A percentile compares a stretch with the other conserved stretches of the same genome.
These are phyloP conservation scores for Misgurnus anguillicaudatus DNA, from an alignment of 2,113 vertebrate genomes.

Conservation along the genomic window DNA sequence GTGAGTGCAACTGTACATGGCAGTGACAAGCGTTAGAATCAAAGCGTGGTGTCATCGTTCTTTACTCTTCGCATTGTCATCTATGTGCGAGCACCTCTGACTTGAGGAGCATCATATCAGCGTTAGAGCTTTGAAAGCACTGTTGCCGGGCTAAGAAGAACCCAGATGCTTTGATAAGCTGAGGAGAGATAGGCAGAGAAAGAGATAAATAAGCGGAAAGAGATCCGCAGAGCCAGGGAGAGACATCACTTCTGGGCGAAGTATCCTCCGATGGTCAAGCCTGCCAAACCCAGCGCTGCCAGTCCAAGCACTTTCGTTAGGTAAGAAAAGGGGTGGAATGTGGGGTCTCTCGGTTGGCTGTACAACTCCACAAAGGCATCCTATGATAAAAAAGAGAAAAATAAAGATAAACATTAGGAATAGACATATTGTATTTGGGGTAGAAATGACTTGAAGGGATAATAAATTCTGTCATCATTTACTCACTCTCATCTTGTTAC, in stretches of 20 bases:
- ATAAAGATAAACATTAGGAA: neutral
- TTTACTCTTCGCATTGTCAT: neutral
- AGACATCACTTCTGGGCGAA: conserved; percentile 84
- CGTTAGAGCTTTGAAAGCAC: conserved; percentile 20
- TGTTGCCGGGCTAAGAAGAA: neutral
- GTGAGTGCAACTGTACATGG: conserved; percentile 40
- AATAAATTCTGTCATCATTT: no score
- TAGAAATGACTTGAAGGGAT: no score
- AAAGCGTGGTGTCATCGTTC: neutral
- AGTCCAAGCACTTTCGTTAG: conserved; percentile 87
- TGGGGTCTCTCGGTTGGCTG: conserved; percentile 74
- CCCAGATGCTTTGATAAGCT: conserved; percentile 45
- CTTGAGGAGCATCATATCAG: conserved; percentile 2
- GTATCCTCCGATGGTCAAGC: conserved; percentile 86
- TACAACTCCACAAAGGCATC: conserved; percentile 91
- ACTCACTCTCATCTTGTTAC: no score
- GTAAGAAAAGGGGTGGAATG: conserved; percentile 83
- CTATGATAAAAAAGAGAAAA: conserved; percentile 61
- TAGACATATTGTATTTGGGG: no score
- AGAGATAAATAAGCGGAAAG: neutral
- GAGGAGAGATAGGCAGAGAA: conserved; percentile 15
- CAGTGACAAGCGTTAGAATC: conserved; percentile 40
- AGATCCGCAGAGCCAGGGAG: neutral
- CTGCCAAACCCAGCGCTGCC: conserved; percentile 86
- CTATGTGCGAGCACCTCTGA: neutral